These are phyloP conservation scores for Philereme transversata DNA, from an alignment of 2,888 invertebrate species.

Conservation along the genomic window DNA sequence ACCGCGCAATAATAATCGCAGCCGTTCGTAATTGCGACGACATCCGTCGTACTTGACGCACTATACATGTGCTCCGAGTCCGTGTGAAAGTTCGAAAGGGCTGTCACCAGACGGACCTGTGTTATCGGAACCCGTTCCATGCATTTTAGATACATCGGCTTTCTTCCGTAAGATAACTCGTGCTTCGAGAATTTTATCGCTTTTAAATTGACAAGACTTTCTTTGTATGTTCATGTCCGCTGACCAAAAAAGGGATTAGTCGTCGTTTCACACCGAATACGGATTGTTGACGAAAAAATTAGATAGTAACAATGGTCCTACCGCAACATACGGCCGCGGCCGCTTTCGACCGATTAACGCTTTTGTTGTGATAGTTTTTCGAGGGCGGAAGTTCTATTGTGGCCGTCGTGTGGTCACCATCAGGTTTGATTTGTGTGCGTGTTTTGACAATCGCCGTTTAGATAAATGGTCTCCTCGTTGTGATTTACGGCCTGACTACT, in stretches of 20 bases:
- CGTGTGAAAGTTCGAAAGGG: slow-evolving; percentile 80
- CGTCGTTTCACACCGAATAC: slow-evolving; percentile 63
- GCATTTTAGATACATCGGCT: slow-evolving; percentile 70
- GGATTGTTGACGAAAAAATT: slow-evolving; percentile 45
- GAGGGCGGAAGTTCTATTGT: slow-evolving; percentile 69
- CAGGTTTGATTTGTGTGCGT: slow-evolving; percentile 64
- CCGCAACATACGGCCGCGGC: slow-evolving; percentile 51
- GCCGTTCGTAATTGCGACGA: slow-evolving; percentile 76
- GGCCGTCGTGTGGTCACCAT: slow-evolving; percentile 63
- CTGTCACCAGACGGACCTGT: slow-evolving; percentile 53
- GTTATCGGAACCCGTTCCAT: slow-evolving; percentile 70
- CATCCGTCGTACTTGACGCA: slow-evolving; percentile 72
- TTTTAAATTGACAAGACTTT: slow-evolving; percentile 61
- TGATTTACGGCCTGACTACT: slow-evolving; percentile 44
- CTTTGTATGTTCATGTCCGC: slow-evolving; percentile 50
- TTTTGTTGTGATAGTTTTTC: slow-evolving; percentile 54
- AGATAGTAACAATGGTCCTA: slow-evolving; percentile 52
- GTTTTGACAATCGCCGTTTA: slow-evolving; percentile 68
- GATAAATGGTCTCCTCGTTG: slow-evolving; percentile 52
- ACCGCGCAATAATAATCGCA: slow-evolving; percentile 79
- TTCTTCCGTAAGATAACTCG: slow-evolving; percentile 65
- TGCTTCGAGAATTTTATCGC: slow-evolving; percentile 53
- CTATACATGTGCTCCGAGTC: slow-evolving; percentile 56
- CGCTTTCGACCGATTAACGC: slow-evolving; percentile 55
- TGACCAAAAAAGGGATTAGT: slow-evolving; percentile 52